Base-by-base conservation (phyloP, 1,140 invertebrate species). In the Drosophila biarmipes region DNA sequence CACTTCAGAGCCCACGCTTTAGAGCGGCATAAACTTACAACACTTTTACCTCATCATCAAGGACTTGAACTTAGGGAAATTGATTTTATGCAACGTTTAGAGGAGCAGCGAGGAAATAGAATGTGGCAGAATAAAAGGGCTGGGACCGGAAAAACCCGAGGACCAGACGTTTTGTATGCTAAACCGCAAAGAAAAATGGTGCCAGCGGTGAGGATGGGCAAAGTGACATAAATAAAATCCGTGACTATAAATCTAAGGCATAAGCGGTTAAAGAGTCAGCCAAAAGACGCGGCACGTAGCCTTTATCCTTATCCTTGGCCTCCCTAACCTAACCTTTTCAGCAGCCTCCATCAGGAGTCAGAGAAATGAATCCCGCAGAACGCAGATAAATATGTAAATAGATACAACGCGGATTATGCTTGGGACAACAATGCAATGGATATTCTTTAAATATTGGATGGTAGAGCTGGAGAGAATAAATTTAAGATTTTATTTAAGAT, bases 161-260 rank as follows among this genome's bases (percentile, higher is more conserved):
- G 31, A 35, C 49, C 8, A 61, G 58, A 48, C 57, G 58, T 57
- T 57, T 67, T 58, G 78, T 79, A 84, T 82, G 80, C 80, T 84
- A 84, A 81, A 85, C 56, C 80, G 76, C 58, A 66, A 78, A 73
- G 75, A 82, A 78, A 82, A 82, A 82, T 74, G 76, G 68, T 78
- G 35, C 29, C 51, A 43, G 40, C 48, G 53, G 17, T 54, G 24
- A 54, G 59, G 58, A 78, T 56, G 61, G 45, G 73, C 37, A 62
- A 78, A 85, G 84, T 82, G 82, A 87, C 84, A 87, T 87, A 87
- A 87, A 87, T 87, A 87, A 87, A 87, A 82, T 77, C 84, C 84
- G 78, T 81, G 84, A 87, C 82, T 75, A 87, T 87, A 87, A 87
- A 87, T 87, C 82, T 89, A 82, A 78, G 75, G 69, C 82, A 86